A percentile compares a stretch with the other conserved stretches of the same genome.
phyloP scores from a whole-genome alignment of 2,113 vertebrate genomes.

The Tamias sibiricus region DNA sequence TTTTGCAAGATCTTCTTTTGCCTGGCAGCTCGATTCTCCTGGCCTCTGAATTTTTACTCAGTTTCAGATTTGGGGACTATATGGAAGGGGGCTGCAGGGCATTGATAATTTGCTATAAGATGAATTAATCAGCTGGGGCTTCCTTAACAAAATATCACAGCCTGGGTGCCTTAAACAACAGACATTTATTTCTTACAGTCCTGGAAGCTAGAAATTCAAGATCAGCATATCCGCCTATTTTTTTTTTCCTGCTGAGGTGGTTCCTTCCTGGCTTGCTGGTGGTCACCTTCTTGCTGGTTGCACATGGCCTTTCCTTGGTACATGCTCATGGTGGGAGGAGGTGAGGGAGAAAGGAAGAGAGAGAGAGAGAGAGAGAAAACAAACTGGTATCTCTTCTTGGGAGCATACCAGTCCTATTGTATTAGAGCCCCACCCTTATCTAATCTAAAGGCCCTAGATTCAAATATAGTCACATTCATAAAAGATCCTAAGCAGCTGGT shows the following conservation, averaged over 20 bases:
- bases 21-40: background rate
- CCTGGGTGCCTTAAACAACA: background rate
- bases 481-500: background rate
- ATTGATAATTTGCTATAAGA: background rate
- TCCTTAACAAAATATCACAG: background rate
- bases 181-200: background rate
- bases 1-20: background rate
- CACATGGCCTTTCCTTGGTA: background rate
- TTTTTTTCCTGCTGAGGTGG: background rate
- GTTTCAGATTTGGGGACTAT: background rate
- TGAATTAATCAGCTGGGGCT: background rate
- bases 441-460: background rate
- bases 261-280: background rate
- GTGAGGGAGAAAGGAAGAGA: background rate
- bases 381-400: background rate
- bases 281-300: background rate
- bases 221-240: background rate
- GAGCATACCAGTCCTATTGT: background rate
- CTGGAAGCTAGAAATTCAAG: background rate
- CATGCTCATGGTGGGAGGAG: background rate
- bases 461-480: background rate
- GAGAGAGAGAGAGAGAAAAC: background rate
- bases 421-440: background rate
- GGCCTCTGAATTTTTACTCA: background rate
- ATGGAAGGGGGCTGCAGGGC: background rate